A percentile compares a stretch with the other conserved stretches of the same genome.
Evolutionary conservation across 2,888 invertebrate species (phyloP).

Genomic region (Morpho deidamia): DNA sequence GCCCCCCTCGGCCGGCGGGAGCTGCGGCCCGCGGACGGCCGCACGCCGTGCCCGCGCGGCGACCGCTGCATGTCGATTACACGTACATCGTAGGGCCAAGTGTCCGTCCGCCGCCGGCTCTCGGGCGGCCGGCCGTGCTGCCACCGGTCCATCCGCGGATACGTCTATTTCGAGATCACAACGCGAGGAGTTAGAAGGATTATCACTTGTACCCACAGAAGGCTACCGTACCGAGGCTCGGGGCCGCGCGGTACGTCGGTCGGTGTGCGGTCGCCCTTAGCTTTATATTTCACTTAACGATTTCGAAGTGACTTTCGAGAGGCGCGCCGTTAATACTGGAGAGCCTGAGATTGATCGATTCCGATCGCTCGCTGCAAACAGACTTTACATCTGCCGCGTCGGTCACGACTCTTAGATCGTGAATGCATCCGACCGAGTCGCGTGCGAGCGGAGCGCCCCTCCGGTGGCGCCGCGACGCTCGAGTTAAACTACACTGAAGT

Average conservation of each 20-base stretch:
- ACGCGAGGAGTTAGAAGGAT: too few relatives aligned
- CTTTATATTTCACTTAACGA: slow-evolving; percentile 5
- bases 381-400: neutral
- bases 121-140: neutral
- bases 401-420: neutral
- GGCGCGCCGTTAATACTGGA: neutral
- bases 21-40: neutral
- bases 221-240: too few relatives aligned
- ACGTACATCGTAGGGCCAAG: neutral
- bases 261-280: neutral
- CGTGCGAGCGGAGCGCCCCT: neutral
- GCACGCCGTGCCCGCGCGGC: neutral
- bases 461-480: too few relatives aligned
- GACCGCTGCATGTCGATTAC: neutral
- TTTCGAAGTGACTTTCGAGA: slow-evolving; percentile 6
- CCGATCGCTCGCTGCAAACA: slow-evolving; percentile 6
- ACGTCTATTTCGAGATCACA: neutral
- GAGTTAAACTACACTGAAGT: too few relatives aligned
- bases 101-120: neutral
- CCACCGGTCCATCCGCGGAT: neutral
- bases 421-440: too few relatives aligned
- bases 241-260: neutral
- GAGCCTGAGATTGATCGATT: slow-evolving; percentile 15
- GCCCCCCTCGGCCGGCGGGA: neutral
- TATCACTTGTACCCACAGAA: neutral